Evolutionary conservation across 2,113 vertebrate genomes (phyloP), one percentile per base, ranked within the genome.

Genomic region (Grammomys dolichurus): DNA sequence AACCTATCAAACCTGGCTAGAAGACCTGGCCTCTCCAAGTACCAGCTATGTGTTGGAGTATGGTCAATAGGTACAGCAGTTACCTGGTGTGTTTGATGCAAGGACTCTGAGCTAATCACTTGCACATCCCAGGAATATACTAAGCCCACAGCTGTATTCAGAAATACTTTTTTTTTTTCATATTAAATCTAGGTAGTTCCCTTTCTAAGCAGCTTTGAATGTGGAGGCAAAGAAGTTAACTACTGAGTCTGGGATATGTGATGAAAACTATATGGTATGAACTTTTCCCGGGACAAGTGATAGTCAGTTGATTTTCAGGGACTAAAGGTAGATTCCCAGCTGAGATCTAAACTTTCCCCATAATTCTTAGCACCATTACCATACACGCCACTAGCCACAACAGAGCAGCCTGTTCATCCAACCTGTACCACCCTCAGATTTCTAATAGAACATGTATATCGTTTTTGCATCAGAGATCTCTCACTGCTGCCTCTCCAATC

Each of bases 161-260:
- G 36, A 69, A 73, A 26, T 19, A 14, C 3, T 72, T 94, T 80
- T 78, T 72, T 72, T 78, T 78, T 58, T 56, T 94, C 84, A 43
- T 76, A 75, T 28, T 80, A 85, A 76, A 8, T 69, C 54, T 26
- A n/a, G 81, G 43, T 89, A 28, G 28, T 22, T 94, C 69, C 93
- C n/a, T 78, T 91, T 91, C 54, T 82, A 86, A 90, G 75, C 31
- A 56, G 33, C 69, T 92, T 56, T 91, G 46, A 95, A 78, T 67
- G 65, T 48, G 6, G n/a, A 73, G 26, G 46, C 72, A 93, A 86
- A 58, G 36, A 22, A 56, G 0, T 65, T 56, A 90, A 89, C 13
- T 6, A 31, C 78, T 43, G 7, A 88, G 19, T 70, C 31, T 69
- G 60, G 33, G 19, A 78, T 24, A 73, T 9, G 16, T 84, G 76